Evolutionary conservation across 2,888 invertebrate species (phyloP).

Genomic region (Pandemis heparana): DNA sequence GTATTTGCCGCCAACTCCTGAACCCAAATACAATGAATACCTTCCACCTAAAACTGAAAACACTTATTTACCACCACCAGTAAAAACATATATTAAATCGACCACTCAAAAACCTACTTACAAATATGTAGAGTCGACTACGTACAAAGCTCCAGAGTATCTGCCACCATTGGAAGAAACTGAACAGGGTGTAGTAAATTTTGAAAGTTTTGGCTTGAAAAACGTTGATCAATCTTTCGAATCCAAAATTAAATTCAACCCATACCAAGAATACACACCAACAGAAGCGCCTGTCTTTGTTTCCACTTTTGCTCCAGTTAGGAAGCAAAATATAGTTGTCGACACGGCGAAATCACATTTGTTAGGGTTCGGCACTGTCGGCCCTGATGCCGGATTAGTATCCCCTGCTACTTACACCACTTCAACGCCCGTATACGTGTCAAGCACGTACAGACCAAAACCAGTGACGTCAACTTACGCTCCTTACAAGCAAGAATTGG

Average conservation of each 20-base stretch:
- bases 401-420: constrained; percentile 69
- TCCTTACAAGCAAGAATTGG: constrained; percentile 69
- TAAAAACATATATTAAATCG: constrained; percentile 60
- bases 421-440: constrained; percentile 52
- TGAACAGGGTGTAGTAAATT: constrained; percentile 52
- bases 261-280: constrained; percentile 61
- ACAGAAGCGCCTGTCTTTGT: constrained; percentile 50
- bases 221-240: constrained; percentile 50
- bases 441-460: constrained; percentile 60
- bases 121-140: constrained; percentile 61
- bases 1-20: constrained; percentile 49
- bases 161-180: constrained; percentile 58
- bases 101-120: constrained; percentile 63
- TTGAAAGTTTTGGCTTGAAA: constrained; percentile 61
- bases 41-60: constrained; percentile 49
- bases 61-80: constrained; percentile 56
- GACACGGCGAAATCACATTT: constrained; percentile 76
- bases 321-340: constrained; percentile 77
- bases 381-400: constrained; percentile 76
- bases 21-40: constrained; percentile 59
- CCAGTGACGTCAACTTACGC: constrained; percentile 66
- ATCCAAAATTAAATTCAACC: constrained; percentile 59
- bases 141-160: constrained; percentile 62
- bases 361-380: constrained; percentile 79
- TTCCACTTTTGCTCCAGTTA: constrained; percentile 57